Base-by-base conservation (phyloP, 2,888 invertebrate species). In the Sminthurinus aureus region DNA sequence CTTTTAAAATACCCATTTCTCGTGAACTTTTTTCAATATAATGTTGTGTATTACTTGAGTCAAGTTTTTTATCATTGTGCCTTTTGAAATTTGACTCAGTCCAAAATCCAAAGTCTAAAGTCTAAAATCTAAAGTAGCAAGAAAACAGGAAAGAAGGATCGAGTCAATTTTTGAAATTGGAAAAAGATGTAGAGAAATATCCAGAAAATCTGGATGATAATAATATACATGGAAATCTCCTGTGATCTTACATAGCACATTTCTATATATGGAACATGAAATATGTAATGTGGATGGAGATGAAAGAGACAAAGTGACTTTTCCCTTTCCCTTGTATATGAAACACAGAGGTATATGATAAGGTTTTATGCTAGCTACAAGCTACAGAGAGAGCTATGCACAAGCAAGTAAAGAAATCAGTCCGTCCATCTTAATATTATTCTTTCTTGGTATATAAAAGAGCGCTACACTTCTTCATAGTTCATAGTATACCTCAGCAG, bases 81-180 rank as follows among this genome's bases (percentile, higher is more conserved):
- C 1, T 4, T 38, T 38, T 38, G 38, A 38, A 38, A 38, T 38
- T 38, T 38, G 38, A 38, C 38, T 38, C 6, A 6, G 3, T 6
- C 38, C 38, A 38, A 38, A 38, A 6, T 38, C n/a, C n/a, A n/a
- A n/a, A n/a, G n/a, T n/a, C n/a, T n/a, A n/a, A n/a, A n/a, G n/a
- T n/a, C n/a, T n/a, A n/a, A n/a, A n/a, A n/a, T n/a, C n/a, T n/a
- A n/a, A 13, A 13, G 52, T 52, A 52, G 52, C 13, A 52, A 52
- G 9, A 58, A 58, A 69, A 20, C 1, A 69, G 69, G 24, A 38
- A 38, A 38, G 38, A 38, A 38, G 38, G 38, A 38, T 38, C 38
- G 38, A 75, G 75, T 75, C 75, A 75, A 75, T 51, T 50, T 75
- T 75, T 20, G 26, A 75, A 75, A 75, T 75, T 75, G 75, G 75